Evolutionary conservation across 2,888 invertebrate genomes (phyloP).

Genomic region (Eristalis intricaria): DNA sequence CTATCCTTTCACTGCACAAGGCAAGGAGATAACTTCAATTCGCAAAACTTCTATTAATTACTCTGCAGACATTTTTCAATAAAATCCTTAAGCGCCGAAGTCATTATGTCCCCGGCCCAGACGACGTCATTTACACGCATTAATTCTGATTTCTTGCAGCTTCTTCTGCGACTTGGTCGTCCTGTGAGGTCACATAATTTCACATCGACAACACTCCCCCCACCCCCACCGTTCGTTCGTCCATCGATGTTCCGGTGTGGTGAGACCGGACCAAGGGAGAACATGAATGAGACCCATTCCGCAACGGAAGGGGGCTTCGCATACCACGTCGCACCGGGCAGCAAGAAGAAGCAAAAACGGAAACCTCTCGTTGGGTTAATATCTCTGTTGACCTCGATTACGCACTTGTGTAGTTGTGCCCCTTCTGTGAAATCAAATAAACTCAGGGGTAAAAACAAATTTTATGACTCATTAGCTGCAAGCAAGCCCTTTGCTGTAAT

Average conservation of each 20-base stretch:
- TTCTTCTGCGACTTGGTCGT: conserved; percentile 21
- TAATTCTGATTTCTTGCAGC: conserved; percentile 37
- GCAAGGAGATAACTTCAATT: conserved; percentile 17
- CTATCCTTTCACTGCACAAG: neutral
- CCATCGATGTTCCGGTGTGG: neutral
- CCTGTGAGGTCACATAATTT: conserved; percentile 65
- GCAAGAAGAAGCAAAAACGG: conserved; percentile 16
- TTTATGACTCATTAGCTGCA: conserved; percentile 59
- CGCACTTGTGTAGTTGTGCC: conserved; percentile 25
- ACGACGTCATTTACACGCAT: conserved; percentile 31
- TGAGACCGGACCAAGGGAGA: neutral
- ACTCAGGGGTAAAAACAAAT: conserved; percentile 7
- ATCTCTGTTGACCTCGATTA: conserved; percentile 66
- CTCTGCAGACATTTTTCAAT: conserved; percentile 47
- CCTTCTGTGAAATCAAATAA: conserved; percentile 33
- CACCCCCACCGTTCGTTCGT: conserved; percentile 1
- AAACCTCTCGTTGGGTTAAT: conserved; percentile 52
- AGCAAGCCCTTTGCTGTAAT: conserved; percentile 41
- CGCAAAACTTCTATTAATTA: conserved; percentile 49
- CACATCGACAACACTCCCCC: conserved; percentile 35
- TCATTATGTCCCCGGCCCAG: conserved; percentile 37
- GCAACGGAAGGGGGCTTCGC: neutral
- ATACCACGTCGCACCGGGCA: neutral
- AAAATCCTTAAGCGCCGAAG: conserved; percentile 47
- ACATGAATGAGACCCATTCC: neutral